Percentiles rank a stretch among this genome's conserved stretches.
phyloP scores from a whole-genome alignment of 2,113 vertebrate genomes.

The Hydrolagus affinis region DNA sequence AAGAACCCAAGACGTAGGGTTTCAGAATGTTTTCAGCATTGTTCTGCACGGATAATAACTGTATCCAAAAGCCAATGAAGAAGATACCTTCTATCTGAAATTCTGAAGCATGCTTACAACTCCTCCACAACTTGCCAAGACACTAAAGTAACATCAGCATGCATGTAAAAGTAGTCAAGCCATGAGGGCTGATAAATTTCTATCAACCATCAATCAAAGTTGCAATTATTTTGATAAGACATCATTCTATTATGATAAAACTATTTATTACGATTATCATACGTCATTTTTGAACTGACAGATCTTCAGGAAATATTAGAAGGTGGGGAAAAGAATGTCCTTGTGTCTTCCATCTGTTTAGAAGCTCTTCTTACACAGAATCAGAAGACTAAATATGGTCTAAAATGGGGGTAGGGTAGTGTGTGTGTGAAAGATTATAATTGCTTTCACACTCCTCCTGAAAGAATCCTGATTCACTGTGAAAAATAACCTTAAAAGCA shows the following conservation, averaged over 20 bases:
- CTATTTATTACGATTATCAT: not conserved
- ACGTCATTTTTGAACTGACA: not conserved
- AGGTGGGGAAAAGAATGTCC: not conserved
- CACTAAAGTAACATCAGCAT: not conserved
- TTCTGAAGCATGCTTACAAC: not conserved
- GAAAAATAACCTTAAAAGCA: not conserved
- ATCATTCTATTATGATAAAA: slow-evolving; percentile 15
- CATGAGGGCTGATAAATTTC: slow-evolving; percentile 18
- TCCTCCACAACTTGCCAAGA: not conserved
- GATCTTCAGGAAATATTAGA: not conserved
- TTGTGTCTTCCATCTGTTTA: too few relatives aligned
- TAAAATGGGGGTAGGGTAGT: not conserved
- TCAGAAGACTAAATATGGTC: not conserved
- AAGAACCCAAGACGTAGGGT: not conserved
- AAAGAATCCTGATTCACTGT: not conserved
- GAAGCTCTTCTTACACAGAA: not conserved
- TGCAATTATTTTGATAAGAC: not conserved
- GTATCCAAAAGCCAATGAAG: not conserved
- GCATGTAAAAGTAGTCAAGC: not conserved
- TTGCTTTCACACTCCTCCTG: too few relatives aligned
- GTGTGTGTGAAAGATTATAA: not conserved
- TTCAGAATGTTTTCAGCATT: not conserved
- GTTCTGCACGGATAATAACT: not conserved
- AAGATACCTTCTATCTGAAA: not conserved
- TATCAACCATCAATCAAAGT: slow-evolving; percentile 19